Conservation (phyloP, 2,888 invertebrate genomes). For the Maniola hyperantus region DNA sequence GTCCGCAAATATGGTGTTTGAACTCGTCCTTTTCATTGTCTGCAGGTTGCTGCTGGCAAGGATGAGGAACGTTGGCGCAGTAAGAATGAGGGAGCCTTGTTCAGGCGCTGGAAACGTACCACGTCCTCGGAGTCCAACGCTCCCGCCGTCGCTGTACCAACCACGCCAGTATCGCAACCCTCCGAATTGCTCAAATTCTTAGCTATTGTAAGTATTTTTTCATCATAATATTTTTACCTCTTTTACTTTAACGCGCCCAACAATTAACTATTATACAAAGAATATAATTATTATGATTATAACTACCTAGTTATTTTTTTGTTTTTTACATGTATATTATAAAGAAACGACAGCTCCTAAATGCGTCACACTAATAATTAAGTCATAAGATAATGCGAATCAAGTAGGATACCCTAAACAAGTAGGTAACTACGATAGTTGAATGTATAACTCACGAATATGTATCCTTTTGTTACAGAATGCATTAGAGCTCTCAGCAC, state of each 20-base stretch:
- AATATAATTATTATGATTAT: not conserved
- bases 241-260: not conserved
- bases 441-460: not conserved
- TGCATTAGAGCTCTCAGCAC: slow-evolving; percentile 94
- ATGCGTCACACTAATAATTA: slow-evolving; percentile 20
- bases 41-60: slow-evolving; percentile 78
- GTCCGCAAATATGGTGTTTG: slow-evolving; percentile 58
- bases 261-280: not conserved
- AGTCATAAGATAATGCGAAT: too few relatives aligned
- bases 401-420: too few relatives aligned
- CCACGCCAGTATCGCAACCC: slow-evolving; percentile 59
- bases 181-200: slow-evolving; percentile 86
- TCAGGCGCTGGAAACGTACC: slow-evolving; percentile 74
- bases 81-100: slow-evolving; percentile 73
- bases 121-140: slow-evolving; percentile 58
- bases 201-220: slow-evolving; percentile 87
- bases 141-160: slow-evolving; percentile 51
- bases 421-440: not conserved
- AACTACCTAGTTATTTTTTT: not conserved
- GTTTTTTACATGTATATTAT: not conserved
- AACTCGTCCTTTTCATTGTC: slow-evolving; percentile 71
- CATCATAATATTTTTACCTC: not conserved
- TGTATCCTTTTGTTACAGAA: slow-evolving; percentile 86
- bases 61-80: slow-evolving; percentile 76
- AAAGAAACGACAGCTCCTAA: not conserved